Evolutionary conservation across 2,888 invertebrate species (phyloP).

Genomic region (Uropetala carovei): DNA sequence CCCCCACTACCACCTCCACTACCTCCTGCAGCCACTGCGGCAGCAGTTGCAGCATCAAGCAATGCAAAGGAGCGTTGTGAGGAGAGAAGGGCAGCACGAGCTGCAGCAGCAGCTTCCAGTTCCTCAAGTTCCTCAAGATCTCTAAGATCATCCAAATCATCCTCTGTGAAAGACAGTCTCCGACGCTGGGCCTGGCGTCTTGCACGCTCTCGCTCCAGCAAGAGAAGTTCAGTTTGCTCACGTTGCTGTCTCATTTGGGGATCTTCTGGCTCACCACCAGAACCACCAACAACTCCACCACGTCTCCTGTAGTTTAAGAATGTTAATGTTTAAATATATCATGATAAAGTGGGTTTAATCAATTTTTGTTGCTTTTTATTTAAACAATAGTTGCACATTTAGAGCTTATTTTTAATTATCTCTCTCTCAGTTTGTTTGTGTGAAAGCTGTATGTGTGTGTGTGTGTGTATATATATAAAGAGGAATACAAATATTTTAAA

Average conservation of each 20-base stretch:
- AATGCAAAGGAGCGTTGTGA: constrained; percentile 52
- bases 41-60: constrained; percentile 63
- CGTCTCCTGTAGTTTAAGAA: not conserved
- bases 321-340: not conserved
- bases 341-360: too few species aligned
- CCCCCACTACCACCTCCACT: constrained; percentile 72
- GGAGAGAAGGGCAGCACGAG: constrained; percentile 43
- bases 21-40: constrained; percentile 64
- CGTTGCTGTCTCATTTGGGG: constrained; percentile 57
- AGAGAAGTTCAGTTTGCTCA: constrained; percentile 46
- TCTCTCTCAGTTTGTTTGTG: too few species aligned
- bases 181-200: constrained; percentile 74
- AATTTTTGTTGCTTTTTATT: too few species aligned
- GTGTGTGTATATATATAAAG: too few species aligned
- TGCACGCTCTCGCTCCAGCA: constrained; percentile 52
- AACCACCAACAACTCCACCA: constrained; percentile 48
- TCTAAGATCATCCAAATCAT: constrained; percentile 73
- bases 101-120: constrained; percentile 53
- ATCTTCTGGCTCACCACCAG: constrained; percentile 57
- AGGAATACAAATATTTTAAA: too few species aligned
- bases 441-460: too few species aligned
- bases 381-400: too few species aligned
- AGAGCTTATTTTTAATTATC: too few species aligned
- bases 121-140: constrained; percentile 52
- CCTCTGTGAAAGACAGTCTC: constrained; percentile 79